Evolutionary conservation across 2,888 invertebrate species (phyloP), one percentile per base, ranked within the genome.

Genomic region (Heliothis peltigera): DNA sequence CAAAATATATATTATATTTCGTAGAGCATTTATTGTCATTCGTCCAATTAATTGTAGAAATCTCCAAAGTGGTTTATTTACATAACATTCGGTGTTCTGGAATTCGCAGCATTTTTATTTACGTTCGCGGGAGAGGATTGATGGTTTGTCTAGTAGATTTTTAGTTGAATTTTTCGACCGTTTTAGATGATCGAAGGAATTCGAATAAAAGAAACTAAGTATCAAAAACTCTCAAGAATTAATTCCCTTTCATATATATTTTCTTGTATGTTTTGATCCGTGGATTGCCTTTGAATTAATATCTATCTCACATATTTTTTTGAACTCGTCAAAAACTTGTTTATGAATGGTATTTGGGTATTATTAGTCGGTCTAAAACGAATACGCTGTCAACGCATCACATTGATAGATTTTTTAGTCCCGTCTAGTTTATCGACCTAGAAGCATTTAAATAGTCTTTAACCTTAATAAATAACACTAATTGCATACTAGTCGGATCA

Each of bases 401-500:
- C 58, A 53, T 58, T 42, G 51, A 63, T 43, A 54, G 28, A 56
- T 70, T 66, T 66, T 70, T 68, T 17, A 15, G 46, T 56, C 57
- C 59, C 70, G 64, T 65, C 28, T 64, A 47, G 47, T 70, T 77
- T 77, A 75, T 78, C 75, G 65, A 77, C 68, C 70, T 78, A 75
- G 64, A 75, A 78, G 59, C 67, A 79, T 82, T 80, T 77, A 75
- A 83, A 83, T 76, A 70, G 51, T 72, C 64, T 75, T 84, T 81
- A 81, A 77, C 80, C 70, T 76, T 79, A 83, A 86, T 85, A 82
- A 84, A 81, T 79, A 82, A 84, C 81, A 75, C 77, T 84, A 84
- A 87, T 84, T 83, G 79, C 83, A 84, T 82, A 81, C 82, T 79
- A 80, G 80, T 80, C 66, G 75, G 83, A 81, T 84, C 84, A 84